phyloP scores from a whole-genome alignment of 2,888 invertebrate genomes.

The Rhimphoctona megacephalus region DNA sequence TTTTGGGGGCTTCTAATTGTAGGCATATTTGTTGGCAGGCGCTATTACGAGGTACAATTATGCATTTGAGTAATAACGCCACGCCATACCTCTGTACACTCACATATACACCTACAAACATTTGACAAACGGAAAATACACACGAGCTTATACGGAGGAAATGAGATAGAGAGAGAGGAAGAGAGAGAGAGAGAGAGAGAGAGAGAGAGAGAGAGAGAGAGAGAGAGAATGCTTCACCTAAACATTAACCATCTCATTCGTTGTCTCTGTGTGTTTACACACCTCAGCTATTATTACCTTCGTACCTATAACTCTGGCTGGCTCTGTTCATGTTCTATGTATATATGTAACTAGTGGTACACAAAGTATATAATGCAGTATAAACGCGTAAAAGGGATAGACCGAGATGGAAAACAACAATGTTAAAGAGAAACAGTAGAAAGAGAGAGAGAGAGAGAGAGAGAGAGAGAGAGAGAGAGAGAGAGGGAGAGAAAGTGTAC shows the following conservation, averaged over 20 bases:
- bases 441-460: slow-evolving; percentile 74
- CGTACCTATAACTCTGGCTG: slow-evolving; percentile 54
- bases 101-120: slow-evolving; percentile 18
- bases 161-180: slow-evolving; percentile 7
- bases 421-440: slow-evolving; percentile 58
- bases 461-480: slow-evolving; percentile 73
- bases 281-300: slow-evolving; percentile 69
- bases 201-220: slow-evolving; percentile 20
- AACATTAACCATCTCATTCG: slow-evolving; percentile 62
- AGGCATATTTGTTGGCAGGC: slow-evolving; percentile 77
- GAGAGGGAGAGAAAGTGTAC: slow-evolving; percentile 76
- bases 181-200: slow-evolving; percentile 12
- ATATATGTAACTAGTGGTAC: slow-evolving; percentile 30
- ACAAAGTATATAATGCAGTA: slow-evolving; percentile 55
- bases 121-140: slow-evolving; percentile 42
- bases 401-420: slow-evolving; percentile 28
- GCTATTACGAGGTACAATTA: slow-evolving; percentile 76
- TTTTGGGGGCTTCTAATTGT: slow-evolving; percentile 74
- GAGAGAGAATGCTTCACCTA: slow-evolving; percentile 56
- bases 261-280: slow-evolving; percentile 67
- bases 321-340: slow-evolving; percentile 25
- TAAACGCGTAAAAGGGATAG: slow-evolving; percentile 39
- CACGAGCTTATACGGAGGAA: slow-evolving; percentile 2
- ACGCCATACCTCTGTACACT: slow-evolving; percentile 61
- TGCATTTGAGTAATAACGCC: slow-evolving; percentile 77